These are phyloP conservation scores for Ptychobarbus kaznakovi DNA, from an alignment of 2,797 vertebrate genomes.

Conservation along the genomic window DNA sequence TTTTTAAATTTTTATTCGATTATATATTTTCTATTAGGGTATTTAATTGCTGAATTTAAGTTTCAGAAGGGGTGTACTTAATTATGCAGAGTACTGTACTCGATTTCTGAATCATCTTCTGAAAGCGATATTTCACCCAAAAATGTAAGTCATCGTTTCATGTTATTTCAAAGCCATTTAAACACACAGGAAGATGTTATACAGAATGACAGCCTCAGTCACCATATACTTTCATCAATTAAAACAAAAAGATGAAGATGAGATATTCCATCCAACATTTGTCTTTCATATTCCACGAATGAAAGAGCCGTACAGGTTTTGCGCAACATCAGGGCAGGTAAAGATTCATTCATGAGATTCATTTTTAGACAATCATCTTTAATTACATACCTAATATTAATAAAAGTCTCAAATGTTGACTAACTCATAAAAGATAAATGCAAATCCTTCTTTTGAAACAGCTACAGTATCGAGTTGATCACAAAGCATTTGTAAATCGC, in stretches of 20 bases:
- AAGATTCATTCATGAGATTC: slow-evolving; percentile 12
- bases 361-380: background rate
- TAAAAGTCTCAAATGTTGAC: background rate
- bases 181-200: background rate
- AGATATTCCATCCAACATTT: background rate
- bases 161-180: slow-evolving; percentile 8
- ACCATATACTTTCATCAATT: slow-evolving; percentile 1
- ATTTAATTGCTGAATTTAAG: background rate
- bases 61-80: background rate
- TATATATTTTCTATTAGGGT: too few species aligned
- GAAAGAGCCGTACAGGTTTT: background rate
- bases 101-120: background rate
- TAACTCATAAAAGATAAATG: background rate
- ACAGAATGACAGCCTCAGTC: slow-evolving; percentile 9
- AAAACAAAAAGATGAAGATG: background rate
- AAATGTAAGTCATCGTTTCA: background rate
- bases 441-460: background rate
- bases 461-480: background rate
- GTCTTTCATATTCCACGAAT: background rate
- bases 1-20: too few species aligned
- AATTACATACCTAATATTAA: background rate
- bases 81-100: background rate
- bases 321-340: background rate
- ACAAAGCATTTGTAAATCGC: background rate
- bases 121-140: background rate